A percentile compares a stretch with the other conserved stretches of the same genome.
phyloP scores from a whole-genome alignment of 2,797 vertebrate species.

The Emydoidea blandingii region DNA sequence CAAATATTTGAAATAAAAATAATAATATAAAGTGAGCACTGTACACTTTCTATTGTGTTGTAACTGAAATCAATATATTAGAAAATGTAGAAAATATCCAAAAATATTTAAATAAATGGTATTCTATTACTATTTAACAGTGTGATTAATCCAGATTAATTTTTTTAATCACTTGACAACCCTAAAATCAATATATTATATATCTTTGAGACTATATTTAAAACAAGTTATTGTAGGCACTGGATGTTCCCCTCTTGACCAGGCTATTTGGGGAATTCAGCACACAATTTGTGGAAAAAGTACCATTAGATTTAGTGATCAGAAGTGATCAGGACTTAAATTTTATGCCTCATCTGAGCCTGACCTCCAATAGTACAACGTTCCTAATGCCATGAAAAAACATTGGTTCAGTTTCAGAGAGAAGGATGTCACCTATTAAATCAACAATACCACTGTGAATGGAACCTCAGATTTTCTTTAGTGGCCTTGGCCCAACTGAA shows the following conservation, averaged over 20 bases:
- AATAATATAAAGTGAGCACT: no score
- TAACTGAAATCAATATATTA: no score
- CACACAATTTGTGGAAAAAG: background rate
- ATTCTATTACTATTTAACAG: no score
- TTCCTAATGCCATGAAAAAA: background rate
- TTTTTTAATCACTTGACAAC: no score
- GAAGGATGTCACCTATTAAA: background rate
- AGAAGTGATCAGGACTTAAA: background rate
- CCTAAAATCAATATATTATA: background rate
- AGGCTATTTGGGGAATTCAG: background rate
- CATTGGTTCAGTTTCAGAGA: background rate
- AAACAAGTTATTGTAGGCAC: background rate
- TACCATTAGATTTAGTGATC: background rate
- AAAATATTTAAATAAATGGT: no score
- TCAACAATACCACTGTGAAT: background rate
- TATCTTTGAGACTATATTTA: background rate
- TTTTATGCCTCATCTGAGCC: background rate
- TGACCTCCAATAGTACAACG: background rate
- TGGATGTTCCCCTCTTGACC: background rate
- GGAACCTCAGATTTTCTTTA: background rate
- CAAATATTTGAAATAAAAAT: no score
- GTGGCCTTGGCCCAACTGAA: background rate
- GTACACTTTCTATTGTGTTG: no score
- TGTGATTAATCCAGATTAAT: no score
- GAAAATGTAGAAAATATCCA: no score